Evolutionary conservation across 2,888 invertebrate species (phyloP).

Genomic region (Oconnorella tubifera): DNA sequence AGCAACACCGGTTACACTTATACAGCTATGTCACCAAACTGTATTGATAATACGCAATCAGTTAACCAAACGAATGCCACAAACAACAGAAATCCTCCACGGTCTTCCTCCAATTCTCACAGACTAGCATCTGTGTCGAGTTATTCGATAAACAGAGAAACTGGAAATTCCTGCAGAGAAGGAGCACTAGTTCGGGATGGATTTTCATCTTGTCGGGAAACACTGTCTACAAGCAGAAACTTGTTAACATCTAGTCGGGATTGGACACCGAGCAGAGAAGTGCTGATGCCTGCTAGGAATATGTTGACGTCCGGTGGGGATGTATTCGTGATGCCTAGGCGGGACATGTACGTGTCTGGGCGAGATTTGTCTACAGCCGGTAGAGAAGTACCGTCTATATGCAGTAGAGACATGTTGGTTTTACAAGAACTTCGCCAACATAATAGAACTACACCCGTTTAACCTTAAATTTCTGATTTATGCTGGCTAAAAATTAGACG

Average conservation of each 20-base stretch:
- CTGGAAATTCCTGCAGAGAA: neutral
- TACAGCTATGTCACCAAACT: conserved; percentile 52
- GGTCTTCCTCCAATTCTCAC: neutral
- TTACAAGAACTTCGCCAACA: conserved; percentile 7
- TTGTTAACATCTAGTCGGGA: neutral
- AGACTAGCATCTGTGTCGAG: neutral
- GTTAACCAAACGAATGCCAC: neutral
- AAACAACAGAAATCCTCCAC: neutral
- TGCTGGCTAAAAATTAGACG: too few relatives aligned
- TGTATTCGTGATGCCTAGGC: neutral
- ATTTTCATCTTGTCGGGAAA: neutral
- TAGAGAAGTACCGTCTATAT: neutral
- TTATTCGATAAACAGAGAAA: neutral
- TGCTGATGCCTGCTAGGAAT: neutral
- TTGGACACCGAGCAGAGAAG: neutral
- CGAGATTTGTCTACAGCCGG: neutral
- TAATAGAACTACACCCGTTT: conserved; percentile 16
- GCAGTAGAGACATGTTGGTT: neutral
- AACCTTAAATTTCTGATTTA: too few relatives aligned
- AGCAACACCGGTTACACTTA: conserved; percentile 54
- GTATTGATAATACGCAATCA: conserved; percentile 32
- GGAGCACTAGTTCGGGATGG: neutral
- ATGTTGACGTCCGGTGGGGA: neutral
- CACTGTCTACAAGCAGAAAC: neutral
- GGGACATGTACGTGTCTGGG: neutral